phyloP scores from a whole-genome alignment of 1,140 invertebrate genomes.

The Atta colombica region DNA sequence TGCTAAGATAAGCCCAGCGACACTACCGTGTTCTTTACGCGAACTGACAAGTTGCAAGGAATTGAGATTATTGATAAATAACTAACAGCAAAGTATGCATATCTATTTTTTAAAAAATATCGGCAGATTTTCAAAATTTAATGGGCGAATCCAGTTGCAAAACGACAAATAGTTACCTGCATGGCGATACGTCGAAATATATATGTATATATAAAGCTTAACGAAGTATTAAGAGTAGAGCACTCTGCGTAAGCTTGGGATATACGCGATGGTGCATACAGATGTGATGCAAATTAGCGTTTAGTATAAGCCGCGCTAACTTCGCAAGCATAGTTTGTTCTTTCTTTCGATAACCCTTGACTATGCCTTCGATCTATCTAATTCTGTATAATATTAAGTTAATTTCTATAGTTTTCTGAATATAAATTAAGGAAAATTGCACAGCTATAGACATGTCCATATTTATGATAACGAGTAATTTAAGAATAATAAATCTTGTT shows the following conservation, averaged over 20 bases:
- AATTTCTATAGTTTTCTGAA: constrained; percentile 1
- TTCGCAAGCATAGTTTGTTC: constrained; percentile 45
- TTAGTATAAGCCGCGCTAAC: constrained; percentile 82
- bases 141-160: not conserved
- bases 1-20: too few species aligned
- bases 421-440: too few species aligned
- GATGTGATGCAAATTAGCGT: constrained; percentile 85
- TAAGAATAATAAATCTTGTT: too few species aligned
- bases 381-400: constrained; percentile 66
- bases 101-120: not conserved
- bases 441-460: too few species aligned
- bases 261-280: constrained; percentile 84
- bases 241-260: constrained; percentile 81
- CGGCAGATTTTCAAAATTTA: constrained; percentile 10
- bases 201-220: constrained; percentile 79
- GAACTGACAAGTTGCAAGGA: too few species aligned
- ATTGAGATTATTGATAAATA: too few species aligned
- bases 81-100: not conserved
- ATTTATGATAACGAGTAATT: too few species aligned
- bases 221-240: constrained; percentile 84
- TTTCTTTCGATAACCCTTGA: constrained; percentile 48
- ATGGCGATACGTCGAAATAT: constrained; percentile 27
- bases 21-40: too few species aligned
- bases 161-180: constrained; percentile 34
- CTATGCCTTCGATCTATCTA: constrained; percentile 58